These are phyloP conservation scores for Hyaena hyaena DNA, from an alignment of 2,113 vertebrate species.

Conservation along the genomic window DNA sequence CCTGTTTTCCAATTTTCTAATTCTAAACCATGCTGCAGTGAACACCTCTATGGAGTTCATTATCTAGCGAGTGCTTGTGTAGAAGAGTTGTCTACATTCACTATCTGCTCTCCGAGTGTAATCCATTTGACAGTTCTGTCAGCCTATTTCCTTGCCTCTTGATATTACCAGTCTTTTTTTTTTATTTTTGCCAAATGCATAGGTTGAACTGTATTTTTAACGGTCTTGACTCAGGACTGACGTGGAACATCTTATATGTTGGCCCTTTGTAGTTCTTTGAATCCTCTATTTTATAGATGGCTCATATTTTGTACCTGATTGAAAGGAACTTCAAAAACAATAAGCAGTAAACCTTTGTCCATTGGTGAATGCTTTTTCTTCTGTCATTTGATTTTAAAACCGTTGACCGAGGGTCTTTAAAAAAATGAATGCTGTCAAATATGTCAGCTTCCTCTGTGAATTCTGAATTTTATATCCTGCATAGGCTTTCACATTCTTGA, in stretches of 20 bases:
- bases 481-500: slow-evolving; percentile 31
- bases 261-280: not conserved
- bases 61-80: not conserved
- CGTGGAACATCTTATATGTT: not conserved
- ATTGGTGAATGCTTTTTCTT: not conserved
- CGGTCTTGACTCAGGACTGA: not conserved
- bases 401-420: not conserved
- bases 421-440: not conserved
- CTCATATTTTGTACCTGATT: not conserved
- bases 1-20: not conserved
- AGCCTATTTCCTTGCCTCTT: not conserved
- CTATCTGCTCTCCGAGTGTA: not conserved
- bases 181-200: not conserved
- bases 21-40: not conserved
- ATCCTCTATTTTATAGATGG: not conserved
- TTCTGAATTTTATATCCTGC: slow-evolving; percentile 40
- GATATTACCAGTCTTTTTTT: not conserved
- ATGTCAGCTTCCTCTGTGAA: not conserved
- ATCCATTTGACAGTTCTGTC: not conserved
- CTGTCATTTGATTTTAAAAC: slow-evolving; percentile 20
- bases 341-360: not conserved
- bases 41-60: not conserved
- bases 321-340: not conserved
- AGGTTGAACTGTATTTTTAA: not conserved
- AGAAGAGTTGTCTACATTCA: not conserved